Conservation (phyloP, 2,888 invertebrate genomes). For the Leucophora obtusa region DNA sequence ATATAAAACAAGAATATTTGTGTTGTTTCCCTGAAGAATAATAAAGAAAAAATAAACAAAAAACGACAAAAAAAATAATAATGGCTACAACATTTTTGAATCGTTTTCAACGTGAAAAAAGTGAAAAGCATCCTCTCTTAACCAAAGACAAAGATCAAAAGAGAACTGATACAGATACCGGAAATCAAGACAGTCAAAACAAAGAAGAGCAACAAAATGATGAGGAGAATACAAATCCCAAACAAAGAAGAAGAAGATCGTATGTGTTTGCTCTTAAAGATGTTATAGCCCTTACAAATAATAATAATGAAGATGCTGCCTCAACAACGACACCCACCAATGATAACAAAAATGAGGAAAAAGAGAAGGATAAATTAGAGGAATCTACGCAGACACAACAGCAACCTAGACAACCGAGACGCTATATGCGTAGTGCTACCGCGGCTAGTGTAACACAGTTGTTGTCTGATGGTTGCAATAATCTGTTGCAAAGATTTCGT, state of each 20-base stretch:
- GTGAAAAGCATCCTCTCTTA: conserved; percentile 72
- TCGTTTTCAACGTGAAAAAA: conserved; percentile 76
- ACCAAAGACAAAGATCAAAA: conserved; percentile 64
- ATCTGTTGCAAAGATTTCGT: conserved; percentile 88
- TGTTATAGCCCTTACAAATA: conserved; percentile 54
- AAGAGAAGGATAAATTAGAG: conserved; percentile 56
- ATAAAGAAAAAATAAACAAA: conserved; percentile 3
- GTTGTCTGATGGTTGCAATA: conserved; percentile 91
- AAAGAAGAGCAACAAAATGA: conserved; percentile 49
- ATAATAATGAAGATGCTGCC: conserved; percentile 31
- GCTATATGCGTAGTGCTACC: conserved; percentile 88
- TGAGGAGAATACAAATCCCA: conserved; percentile 64
- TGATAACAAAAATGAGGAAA: conserved; percentile 44
- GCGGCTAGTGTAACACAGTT: conserved; percentile 91
- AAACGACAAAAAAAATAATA: conserved; percentile 11
- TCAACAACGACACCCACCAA: conserved; percentile 58
- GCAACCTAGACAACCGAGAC: conserved; percentile 82
- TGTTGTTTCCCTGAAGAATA: background rate
- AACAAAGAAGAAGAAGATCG: conserved; percentile 58
- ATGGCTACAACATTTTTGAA: conserved; percentile 75
- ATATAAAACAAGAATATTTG: background rate
- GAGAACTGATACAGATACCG: conserved; percentile 45
- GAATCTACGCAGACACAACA: conserved; percentile 3
- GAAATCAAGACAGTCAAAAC: conserved; percentile 48
- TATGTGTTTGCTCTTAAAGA: conserved; percentile 63